Evolutionary conservation across 2,888 invertebrate species (phyloP), one percentile per base, ranked within the genome.

Genomic region (Rhingia rostrata): DNA sequence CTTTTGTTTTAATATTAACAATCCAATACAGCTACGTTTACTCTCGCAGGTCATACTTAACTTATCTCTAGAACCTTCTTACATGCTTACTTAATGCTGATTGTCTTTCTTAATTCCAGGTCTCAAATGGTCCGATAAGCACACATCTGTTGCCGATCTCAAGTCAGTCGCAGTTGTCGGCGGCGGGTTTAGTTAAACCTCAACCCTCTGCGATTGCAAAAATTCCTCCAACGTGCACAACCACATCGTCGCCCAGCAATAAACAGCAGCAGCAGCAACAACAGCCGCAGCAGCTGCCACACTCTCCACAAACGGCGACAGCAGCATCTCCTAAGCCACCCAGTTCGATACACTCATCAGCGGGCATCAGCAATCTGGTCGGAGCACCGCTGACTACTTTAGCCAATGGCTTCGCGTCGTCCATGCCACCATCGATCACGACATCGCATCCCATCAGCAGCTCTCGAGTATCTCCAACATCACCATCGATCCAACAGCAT

Each of bases 161-260:
- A 87, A 89, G 87, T 86, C 88, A 89, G 92, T 92, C 80, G 91
- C 93, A 69, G 92, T 92, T 87, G 90, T 92, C 37, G 92, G 43
- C 87, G 64, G 83, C 87, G 67, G 86, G 86, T 45, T 74, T 86
- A 37, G 73, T 87, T 33, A 88, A 93, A 53, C 66, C 84, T 41
- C 12, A 80, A 37, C 92, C 93, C 33, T 75, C 70, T 30, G 60
- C 87, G 10, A 78, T 86, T 67, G 86, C 87, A 30, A 87, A 88
- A 87, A 87, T 87, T 86, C 87, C 88, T 53, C 73, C 87, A 60
- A 86, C 87, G 33, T 87, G 87, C 84, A 88, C 88, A 66, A 87
- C 86, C 63, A 88, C 87, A 7, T 88, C 87, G 22, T 80, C 84
- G 64, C 84, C 84, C 4, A 75, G 66, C 22, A 80, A 70, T 49